phyloP scores from a whole-genome alignment of 2,113 vertebrate species.

The Suricata suricatta region DNA sequence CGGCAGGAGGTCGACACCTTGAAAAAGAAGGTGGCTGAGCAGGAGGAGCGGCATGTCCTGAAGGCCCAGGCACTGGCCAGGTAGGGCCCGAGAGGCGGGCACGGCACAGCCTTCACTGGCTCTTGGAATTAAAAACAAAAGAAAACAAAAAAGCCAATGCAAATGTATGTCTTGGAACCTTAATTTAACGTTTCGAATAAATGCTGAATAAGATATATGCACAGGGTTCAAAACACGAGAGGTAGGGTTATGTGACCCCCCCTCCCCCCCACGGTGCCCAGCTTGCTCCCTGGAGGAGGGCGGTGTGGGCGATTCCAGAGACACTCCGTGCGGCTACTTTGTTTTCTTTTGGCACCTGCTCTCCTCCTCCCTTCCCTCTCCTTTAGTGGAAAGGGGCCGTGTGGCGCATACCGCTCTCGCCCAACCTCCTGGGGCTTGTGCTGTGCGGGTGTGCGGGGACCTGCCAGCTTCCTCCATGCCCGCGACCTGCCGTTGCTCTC shows the following conservation, averaged over 20 bases:
- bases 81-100: conserved; percentile 76
- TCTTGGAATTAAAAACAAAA: not conserved
- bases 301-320: fast-evolving
- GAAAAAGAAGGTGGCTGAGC: conserved; percentile 91
- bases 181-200: not conserved
- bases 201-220: not conserved
- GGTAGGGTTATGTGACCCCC: not conserved
- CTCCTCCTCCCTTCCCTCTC: not conserved
- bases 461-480: not conserved
- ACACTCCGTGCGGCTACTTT: fast-evolving
- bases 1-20: conserved; percentile 93
- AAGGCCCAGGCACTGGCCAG: conserved; percentile 95
- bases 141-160: not conserved
- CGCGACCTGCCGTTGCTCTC: not conserved
- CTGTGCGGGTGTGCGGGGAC: fast-evolving
- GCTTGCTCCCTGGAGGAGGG: not conserved
- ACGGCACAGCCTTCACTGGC: fast-evolving
- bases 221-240: not conserved
- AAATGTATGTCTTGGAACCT: not conserved
- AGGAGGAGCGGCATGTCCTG: conserved; percentile 92
- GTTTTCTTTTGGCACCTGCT: not conserved
- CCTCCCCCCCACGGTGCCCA: too few species aligned
- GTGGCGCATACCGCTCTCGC: fast-evolving
- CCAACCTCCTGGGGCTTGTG: fast-evolving
- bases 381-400: too few species aligned